Evolutionary conservation across 2,797 vertebrate genomes (phyloP).

Genomic region (Cirrhinus mrigala): DNA sequence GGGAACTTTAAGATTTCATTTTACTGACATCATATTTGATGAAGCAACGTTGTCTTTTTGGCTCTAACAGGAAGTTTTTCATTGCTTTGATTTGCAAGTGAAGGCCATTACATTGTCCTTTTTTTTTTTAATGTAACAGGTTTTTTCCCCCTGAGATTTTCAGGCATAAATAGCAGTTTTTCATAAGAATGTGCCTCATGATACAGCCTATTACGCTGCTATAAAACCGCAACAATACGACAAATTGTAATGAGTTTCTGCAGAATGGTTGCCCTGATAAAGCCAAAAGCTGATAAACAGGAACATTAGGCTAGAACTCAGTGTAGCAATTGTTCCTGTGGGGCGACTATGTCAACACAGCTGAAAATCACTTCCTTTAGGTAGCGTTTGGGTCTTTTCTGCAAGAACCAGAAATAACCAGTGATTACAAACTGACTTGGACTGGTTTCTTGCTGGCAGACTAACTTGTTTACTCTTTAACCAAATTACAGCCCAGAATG

Average conservation of each 20-base stretch:
- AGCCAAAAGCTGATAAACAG: conserved; percentile 45
- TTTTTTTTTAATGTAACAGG: not conserved
- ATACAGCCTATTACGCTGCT: conserved; percentile 29
- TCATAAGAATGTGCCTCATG: conserved; percentile 24
- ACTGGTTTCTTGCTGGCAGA: conserved; percentile 64
- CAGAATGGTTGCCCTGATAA: conserved; percentile 44
- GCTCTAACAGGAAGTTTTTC: not conserved
- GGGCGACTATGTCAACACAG: not conserved
- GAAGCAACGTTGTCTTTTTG: not conserved
- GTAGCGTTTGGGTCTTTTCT: conserved; percentile 8
- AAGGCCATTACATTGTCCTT: not conserved
- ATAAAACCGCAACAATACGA: conserved; percentile 23
- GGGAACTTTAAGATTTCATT: not conserved
- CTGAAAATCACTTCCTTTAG: conserved; percentile 37
- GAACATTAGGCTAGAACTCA: conserved; percentile 17
- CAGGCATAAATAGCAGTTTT: not conserved
- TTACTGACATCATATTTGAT: not conserved
- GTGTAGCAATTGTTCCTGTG: conserved; percentile 15
- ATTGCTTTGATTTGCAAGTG: not conserved
- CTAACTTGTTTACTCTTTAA: conserved; percentile 71
- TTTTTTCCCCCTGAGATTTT: not conserved
- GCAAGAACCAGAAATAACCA: conserved; percentile 54
- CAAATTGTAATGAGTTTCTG: conserved; percentile 20
- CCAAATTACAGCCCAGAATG: conserved; percentile 66
- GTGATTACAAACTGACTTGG: conserved; percentile 55